Evolutionary conservation across 2,888 invertebrate species (phyloP).

Genomic region (Protonemura montana): DNA sequence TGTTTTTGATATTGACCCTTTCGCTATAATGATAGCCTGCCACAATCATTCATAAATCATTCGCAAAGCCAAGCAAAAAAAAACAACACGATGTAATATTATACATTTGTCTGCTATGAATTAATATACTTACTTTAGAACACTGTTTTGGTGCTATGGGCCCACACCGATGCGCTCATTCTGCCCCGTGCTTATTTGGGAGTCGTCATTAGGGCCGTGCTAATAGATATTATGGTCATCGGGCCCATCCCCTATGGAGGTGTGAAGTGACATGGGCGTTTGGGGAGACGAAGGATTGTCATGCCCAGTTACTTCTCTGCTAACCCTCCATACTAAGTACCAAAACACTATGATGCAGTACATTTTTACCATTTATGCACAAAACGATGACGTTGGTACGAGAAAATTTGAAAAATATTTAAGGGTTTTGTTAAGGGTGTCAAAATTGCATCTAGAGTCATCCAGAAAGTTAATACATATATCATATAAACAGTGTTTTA

Average conservation of each 20-base stretch:
- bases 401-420: too few species aligned
- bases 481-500: too few species aligned
- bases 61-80: neutral
- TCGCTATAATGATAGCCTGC: neutral
- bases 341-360: too few species aligned
- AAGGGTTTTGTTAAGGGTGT: too few species aligned
- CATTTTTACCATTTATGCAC: too few species aligned
- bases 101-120: neutral
- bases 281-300: too few species aligned
- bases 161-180: neutral
- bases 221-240: neutral
- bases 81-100: neutral
- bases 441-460: too few species aligned
- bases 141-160: neutral
- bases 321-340: too few species aligned
- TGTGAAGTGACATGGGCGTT: neutral
- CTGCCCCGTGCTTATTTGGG: neutral
- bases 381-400: too few species aligned
- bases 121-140: neutral
- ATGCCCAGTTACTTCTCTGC: too few species aligned
- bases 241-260: neutral
- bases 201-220: neutral
- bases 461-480: too few species aligned
- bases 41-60: neutral
- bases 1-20: neutral